These are phyloP conservation scores for Monochamus alternatus DNA, from an alignment of 2,888 invertebrate species.

Conservation along the genomic window DNA sequence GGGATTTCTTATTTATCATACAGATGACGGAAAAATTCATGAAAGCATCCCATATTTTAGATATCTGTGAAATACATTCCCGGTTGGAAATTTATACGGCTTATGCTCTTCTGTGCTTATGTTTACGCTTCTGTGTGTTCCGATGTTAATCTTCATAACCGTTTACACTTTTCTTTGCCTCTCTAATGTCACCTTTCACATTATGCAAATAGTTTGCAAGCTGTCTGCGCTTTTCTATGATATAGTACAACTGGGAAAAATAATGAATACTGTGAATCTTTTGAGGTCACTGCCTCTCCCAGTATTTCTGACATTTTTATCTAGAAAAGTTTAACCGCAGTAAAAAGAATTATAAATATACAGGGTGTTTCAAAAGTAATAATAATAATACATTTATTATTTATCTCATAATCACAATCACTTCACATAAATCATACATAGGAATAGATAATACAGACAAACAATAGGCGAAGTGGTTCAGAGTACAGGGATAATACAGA, in stretches of 20 bases:
- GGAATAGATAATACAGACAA: too few species aligned
- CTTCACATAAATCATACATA: too few species aligned
- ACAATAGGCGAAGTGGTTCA: too few species aligned
- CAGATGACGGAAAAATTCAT: slow-evolving; percentile 61
- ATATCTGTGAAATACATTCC: slow-evolving; percentile 45
- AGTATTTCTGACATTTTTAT: not conserved
- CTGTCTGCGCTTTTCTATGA: slow-evolving; percentile 31
- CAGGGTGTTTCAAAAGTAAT: too few species aligned
- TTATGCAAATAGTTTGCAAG: slow-evolving; percentile 42
- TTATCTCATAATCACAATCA: too few species aligned
- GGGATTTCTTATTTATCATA: slow-evolving; percentile 63
- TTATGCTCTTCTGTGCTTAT: slow-evolving; percentile 32
- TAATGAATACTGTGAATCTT: not conserved
- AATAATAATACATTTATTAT: too few species aligned
- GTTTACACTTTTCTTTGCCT: slow-evolving; percentile 53
- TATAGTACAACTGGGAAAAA: not conserved
- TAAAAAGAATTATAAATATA: too few species aligned
- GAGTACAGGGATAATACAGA: too few species aligned
- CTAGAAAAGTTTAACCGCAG: too few species aligned
- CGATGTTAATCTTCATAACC: slow-evolving; percentile 56
- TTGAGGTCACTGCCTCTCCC: slow-evolving; percentile 16
- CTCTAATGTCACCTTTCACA: slow-evolving; percentile 49
- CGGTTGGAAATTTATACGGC: slow-evolving; percentile 32
- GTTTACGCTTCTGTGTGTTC: slow-evolving; percentile 38
- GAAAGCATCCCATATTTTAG: slow-evolving; percentile 55